Base-by-base conservation (phyloP, 2,113 vertebrate genomes). In the Perognathus longimembris region DNA sequence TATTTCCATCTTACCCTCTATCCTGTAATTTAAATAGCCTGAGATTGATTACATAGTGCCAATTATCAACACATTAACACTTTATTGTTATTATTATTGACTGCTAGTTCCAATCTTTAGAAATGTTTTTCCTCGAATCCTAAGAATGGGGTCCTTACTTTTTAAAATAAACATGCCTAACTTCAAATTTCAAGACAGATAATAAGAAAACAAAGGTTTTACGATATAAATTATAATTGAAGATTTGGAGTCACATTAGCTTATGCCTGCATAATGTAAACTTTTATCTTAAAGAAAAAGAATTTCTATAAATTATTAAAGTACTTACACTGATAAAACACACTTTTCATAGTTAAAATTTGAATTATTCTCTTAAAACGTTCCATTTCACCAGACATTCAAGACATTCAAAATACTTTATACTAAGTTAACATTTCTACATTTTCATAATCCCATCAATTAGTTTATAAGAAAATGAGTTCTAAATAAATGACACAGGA, bases 401-500 rank as follows among this genome's bases (percentile, higher is more conserved):
- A 97, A 93, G 77, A 97, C 95, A 96, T 6, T 96, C 94, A 97
- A 95, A 93, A 95, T 97, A 93, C 59, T 66, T 96, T 97, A 96
- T 26, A 89, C 82, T 97, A 97, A 96, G 74, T 91, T 91, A 95
- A 95, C 61, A 97, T 91, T 96, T 95, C 89, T 95, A 96, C 95
- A 98, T 96, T 94, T 97, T 95, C 88, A 97, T 93, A 80, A 97
- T 97, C 95, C 96, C 96, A 97, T 94, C 97, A 94, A 97, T 97
- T 97, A 97, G 95, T 97, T 97, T 96, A 96, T 94, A 98, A 97
- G 96, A 98, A 98, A 98, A 97, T 88, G 97, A 99, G 98, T 98
- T 98, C 98, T 98, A 99, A 99, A 99, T 99, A 99, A 99, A 99
- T 98, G 99, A 99, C 99, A 99, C 99, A 97, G 99, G 99, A 99